These are phyloP conservation scores for Tortricodes alternella DNA, from an alignment of 2,888 invertebrate genomes.

Conservation along the genomic window DNA sequence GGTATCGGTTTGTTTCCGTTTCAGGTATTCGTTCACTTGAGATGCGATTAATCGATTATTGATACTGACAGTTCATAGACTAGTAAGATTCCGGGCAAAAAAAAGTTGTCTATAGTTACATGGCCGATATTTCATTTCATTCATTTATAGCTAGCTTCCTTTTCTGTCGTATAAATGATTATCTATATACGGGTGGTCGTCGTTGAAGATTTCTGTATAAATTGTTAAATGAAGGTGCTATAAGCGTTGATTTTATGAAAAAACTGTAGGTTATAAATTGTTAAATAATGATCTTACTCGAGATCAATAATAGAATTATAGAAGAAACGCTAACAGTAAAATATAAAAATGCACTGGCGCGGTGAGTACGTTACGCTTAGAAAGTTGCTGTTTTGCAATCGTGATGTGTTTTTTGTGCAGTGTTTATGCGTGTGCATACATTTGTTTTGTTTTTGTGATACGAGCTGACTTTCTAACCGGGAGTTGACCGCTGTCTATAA, in stretches of 20 bases:
- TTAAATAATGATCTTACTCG: slow-evolving; percentile 95
- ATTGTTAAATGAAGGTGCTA: slow-evolving; percentile 82
- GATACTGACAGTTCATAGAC: slow-evolving; percentile 34
- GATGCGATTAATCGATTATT: slow-evolving; percentile 8
- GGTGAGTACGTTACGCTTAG: slow-evolving; percentile 89
- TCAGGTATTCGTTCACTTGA: background rate
- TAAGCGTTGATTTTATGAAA: slow-evolving; percentile 81
- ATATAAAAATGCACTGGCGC: slow-evolving; percentile 97
- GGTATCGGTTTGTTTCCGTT: background rate
- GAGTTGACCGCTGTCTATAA: slow-evolving; percentile 59
- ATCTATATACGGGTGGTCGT: slow-evolving; percentile 74
- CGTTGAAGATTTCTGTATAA: slow-evolving; percentile 73
- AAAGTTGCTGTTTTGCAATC: slow-evolving; percentile 73
- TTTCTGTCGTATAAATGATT: slow-evolving; percentile 72
- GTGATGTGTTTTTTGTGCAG: slow-evolving; percentile 51
- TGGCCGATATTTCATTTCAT: slow-evolving; percentile 72
- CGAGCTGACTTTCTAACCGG: slow-evolving; percentile 43
- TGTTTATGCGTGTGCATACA: slow-evolving; percentile 36
- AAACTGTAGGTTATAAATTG: slow-evolving; percentile 80
- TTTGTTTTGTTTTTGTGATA: slow-evolving; percentile 38
- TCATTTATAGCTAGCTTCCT: slow-evolving; percentile 73
- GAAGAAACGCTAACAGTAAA: slow-evolving; percentile 98
- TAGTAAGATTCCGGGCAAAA: slow-evolving; percentile 31
- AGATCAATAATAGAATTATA: slow-evolving; percentile 99
- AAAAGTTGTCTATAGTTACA: slow-evolving; percentile 56